Conservation (phyloP, 2,888 invertebrate genomes). For the Bruchidius siliquastri region DNA sequence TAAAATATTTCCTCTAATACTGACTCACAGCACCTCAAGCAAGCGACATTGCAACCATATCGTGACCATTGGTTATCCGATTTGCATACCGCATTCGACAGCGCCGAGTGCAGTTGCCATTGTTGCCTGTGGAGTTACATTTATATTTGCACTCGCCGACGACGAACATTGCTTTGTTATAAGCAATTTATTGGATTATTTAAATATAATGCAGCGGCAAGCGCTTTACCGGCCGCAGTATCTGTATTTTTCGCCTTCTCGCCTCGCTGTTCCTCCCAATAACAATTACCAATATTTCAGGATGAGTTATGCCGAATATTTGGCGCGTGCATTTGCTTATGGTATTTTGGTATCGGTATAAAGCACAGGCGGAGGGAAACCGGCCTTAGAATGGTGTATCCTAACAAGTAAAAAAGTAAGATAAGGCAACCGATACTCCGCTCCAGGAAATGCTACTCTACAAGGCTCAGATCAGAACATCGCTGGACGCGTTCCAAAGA, state of each 20-base stretch:
- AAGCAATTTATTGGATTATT: conserved; percentile 45
- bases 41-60: conserved; percentile 7
- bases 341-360: neutral
- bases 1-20: too few species aligned
- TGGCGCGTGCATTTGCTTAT: neutral
- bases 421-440: too few species aligned
- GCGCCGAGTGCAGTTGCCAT: conserved; percentile 29
- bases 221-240: conserved; percentile 5
- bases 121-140: conserved; percentile 42
- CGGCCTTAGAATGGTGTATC: neutral
- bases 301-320: neutral
- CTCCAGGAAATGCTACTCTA: too few species aligned
- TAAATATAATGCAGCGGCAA: conserved; percentile 30
- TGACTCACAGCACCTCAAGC: neutral
- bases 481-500: too few species aligned
- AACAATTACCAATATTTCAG: neutral
- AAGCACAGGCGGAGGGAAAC: neutral
- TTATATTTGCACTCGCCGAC: conserved; percentile 39
- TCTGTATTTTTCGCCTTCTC: conserved; percentile 5
- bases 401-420: too few species aligned
- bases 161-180: conserved; percentile 43
- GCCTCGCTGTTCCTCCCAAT: neutral
- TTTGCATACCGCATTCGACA: conserved; percentile 35
- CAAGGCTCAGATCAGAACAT: too few species aligned
- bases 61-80: conserved; percentile 29